Percentiles rank a stretch among this genome's conserved stretches.
Evolutionary conservation across 2,113 vertebrate genomes (phyloP).

Genomic region (Gracilinanus agilis): DNA sequence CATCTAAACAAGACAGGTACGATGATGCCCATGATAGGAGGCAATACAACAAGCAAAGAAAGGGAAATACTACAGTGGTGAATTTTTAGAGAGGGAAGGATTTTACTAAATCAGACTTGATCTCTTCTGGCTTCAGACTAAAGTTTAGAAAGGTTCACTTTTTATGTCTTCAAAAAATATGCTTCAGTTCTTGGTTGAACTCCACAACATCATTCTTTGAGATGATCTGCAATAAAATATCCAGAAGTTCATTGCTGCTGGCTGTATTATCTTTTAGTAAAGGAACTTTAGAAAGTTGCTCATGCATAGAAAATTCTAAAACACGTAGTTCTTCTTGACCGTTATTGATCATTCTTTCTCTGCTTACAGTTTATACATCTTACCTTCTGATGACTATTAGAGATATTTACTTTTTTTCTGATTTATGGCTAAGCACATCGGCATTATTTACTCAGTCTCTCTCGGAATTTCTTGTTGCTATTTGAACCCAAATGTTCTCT

Average conservation of each 20-base stretch:
- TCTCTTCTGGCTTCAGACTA: not conserved
- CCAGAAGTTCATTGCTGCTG: slow-evolving; percentile 50
- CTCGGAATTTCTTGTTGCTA: slow-evolving; percentile 15
- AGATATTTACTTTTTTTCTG: slow-evolving; percentile 20
- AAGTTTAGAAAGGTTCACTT: not conserved
- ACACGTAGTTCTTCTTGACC: slow-evolving; percentile 46
- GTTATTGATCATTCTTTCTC: slow-evolving; percentile 36
- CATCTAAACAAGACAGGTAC: not conserved
- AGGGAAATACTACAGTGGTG: not conserved
- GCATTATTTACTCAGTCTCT: slow-evolving; percentile 10
- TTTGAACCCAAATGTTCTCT: not conserved
- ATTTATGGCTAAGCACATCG: slow-evolving; percentile 39
- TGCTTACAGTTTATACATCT: not conserved
- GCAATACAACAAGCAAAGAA: not conserved
- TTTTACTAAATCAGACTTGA: not conserved
- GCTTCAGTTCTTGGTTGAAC: slow-evolving; percentile 41
- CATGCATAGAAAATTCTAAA: slow-evolving; percentile 48
- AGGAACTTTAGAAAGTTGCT: slow-evolving; percentile 59
- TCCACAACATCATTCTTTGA: slow-evolving; percentile 46
- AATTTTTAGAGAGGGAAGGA: not conserved
- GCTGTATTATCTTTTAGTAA: slow-evolving; percentile 49
- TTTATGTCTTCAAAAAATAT: slow-evolving; percentile 34
- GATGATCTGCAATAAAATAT: slow-evolving; percentile 59
- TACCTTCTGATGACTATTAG: slow-evolving; percentile 16
- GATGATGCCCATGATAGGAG: slow-evolving; percentile 9